These are phyloP conservation scores for Drosophila dunni DNA, from an alignment of 1,140 invertebrate species.

Conservation along the genomic window DNA sequence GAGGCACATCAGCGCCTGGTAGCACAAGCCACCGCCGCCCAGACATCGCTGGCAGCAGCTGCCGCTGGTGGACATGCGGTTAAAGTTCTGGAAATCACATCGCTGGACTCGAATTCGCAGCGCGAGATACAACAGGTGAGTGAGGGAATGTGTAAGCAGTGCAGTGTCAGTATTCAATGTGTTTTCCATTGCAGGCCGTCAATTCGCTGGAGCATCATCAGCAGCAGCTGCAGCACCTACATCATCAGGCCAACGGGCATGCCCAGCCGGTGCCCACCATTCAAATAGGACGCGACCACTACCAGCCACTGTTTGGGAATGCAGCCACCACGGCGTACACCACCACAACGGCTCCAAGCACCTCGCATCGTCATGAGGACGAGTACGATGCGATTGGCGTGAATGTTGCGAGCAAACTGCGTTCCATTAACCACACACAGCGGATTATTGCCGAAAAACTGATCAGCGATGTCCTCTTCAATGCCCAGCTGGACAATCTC, in stretches of 20 bases:
- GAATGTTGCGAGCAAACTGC: constrained; percentile 84
- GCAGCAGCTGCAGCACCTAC: constrained; percentile 76
- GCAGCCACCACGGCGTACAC: constrained; percentile 64
- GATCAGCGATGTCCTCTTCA: constrained; percentile 84
- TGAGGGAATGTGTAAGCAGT: neutral
- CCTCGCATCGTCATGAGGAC: constrained; percentile 67
- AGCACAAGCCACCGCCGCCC: constrained; percentile 61
- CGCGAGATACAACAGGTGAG: constrained; percentile 81
- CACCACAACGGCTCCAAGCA: constrained; percentile 60
- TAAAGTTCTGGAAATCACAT: constrained; percentile 79
- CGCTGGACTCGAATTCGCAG: constrained; percentile 78
- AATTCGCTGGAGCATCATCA: constrained; percentile 81
- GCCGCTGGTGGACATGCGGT: constrained; percentile 67
- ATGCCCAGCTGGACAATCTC: constrained; percentile 84
- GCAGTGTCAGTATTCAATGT: neutral
- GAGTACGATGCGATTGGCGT: constrained; percentile 84
- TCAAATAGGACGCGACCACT: constrained; percentile 78
- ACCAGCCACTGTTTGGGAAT: constrained; percentile 73
- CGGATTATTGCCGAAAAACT: constrained; percentile 84
- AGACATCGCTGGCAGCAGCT: constrained; percentile 53
- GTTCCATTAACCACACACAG: constrained; percentile 83
- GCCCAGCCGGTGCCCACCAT: constrained; percentile 77
- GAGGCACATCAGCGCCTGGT: constrained; percentile 70
- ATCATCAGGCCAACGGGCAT: constrained; percentile 72
- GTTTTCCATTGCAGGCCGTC: constrained; percentile 58